Evolutionary conservation across 2,113 vertebrate species (phyloP), one percentile per base, ranked within the genome.

Genomic region (rat (Rattus norvegicus)): DNA sequence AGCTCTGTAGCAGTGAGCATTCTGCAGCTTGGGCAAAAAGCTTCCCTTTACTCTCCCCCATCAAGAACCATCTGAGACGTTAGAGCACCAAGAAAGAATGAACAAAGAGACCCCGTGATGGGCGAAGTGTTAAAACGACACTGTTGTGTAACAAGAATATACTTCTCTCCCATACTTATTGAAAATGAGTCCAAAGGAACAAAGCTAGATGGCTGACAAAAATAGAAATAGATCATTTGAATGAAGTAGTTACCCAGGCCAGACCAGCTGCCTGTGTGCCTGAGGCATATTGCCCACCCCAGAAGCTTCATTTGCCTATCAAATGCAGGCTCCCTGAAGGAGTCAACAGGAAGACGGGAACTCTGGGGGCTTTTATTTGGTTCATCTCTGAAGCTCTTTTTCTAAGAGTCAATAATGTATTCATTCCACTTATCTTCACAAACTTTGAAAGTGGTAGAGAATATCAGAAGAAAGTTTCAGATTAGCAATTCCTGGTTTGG

Each of bases 131-230:
- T 61, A 49, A 91, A 90, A 65, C 16, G 77, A 13, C 77, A 73
- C 3, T 36, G 67, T 56, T 67, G 54, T 93, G 16, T 61, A 81
- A 90, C 63, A 72, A 91, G 81, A 96, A 81, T 91, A 7, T 20
- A 88, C 76, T 96, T 88, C 86, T 92, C 69, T 72, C 59, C 28
- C n/a, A 13, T 39, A 76, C 92, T 86, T 83, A 94, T 77, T 90
- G 91, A 88, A 84, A 96, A 95, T 70, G 54, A 87, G 86, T 96
- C 73, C 59, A 43, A 88, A 33, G 77, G 92, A 95, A 93, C 91
- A 90, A 96, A 86, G 81, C 94, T 33, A 56, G 61, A 85, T 92
- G 13, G 26, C 76, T 39, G 85, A 24, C 76, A 90, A 72, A 69
- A 69, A 92, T 22, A 79, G 91, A 88, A 93, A 87, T 13, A 77